These are phyloP conservation scores for Tachina lurida DNA, from an alignment of 2,888 invertebrate species.

Conservation along the genomic window DNA sequence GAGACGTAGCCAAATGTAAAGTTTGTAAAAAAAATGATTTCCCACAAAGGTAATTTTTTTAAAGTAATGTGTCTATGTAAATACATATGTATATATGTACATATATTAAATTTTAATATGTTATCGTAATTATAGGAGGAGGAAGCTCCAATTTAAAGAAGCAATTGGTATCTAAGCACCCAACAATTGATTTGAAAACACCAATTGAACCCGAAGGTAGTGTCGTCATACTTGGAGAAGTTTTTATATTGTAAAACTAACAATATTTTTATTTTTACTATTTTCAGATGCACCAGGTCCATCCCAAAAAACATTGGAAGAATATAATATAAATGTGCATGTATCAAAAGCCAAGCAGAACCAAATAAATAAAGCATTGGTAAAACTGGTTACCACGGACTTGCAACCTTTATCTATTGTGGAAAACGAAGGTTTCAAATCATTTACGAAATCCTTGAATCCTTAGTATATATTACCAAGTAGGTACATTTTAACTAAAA, in stretches of 20 bases:
- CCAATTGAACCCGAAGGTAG: not conserved
- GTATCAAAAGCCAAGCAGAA: not conserved
- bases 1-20: not conserved
- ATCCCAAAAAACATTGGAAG: not conserved
- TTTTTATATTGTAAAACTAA: not conserved
- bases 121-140: not conserved
- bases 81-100: not conserved
- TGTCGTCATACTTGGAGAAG: not conserved
- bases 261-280: not conserved
- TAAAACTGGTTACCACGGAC: not conserved
- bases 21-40: not conserved
- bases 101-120: not conserved
- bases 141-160: not conserved
- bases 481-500: not conserved
- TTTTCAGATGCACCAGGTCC: not conserved
- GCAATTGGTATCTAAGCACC: not conserved
- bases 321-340: not conserved
- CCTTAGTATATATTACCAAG: constrained; percentile 1
- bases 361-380: not conserved
- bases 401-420: not conserved
- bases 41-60: not conserved
- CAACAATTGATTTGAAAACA: not conserved
- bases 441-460: not conserved
- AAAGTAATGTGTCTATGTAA: not conserved
- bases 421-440: not conserved